Percentiles rank a stretch among this genome's conserved stretches.
Evolutionary conservation across 2,797 vertebrate species (phyloP).

Genomic region (Chrysocyon brachyurus): DNA sequence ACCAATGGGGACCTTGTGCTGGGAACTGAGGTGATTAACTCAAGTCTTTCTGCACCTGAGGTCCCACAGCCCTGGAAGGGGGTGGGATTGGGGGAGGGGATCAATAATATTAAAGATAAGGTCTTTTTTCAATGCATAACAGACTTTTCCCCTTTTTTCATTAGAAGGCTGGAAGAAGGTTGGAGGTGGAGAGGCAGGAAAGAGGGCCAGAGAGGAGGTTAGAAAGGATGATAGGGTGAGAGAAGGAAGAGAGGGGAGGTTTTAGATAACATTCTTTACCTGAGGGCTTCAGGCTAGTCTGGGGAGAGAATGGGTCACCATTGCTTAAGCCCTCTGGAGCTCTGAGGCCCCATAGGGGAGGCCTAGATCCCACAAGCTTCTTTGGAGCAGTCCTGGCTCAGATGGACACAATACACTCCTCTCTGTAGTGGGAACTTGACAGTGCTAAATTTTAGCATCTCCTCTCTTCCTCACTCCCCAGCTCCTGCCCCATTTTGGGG

Average conservation of each 20-base stretch:
- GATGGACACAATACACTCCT: not conserved
- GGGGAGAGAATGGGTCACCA: not conserved
- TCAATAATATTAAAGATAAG: not conserved
- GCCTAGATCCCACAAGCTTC: not conserved
- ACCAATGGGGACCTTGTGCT: not conserved
- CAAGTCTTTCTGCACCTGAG: constrained; percentile 60
- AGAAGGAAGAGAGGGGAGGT: too few relatives aligned
- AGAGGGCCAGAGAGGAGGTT: not conserved
- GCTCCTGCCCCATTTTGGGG: not conserved
- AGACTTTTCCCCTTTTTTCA: not conserved
- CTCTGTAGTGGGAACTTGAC: not conserved
- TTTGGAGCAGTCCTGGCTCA: not conserved
- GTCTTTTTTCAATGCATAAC: not conserved
- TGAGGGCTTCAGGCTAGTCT: not conserved
- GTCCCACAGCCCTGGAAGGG: not conserved
- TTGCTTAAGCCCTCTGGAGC: not conserved
- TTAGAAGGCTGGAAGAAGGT: not conserved
- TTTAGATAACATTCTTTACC: not conserved
- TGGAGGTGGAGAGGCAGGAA: not conserved
- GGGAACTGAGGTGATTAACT: constrained; percentile 40
- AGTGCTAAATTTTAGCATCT: not conserved
- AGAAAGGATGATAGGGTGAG: not conserved
- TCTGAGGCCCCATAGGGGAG: not conserved
- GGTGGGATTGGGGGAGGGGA: rapidly evolving
- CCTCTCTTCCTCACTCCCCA: too few relatives aligned